Evolutionary conservation across 2,113 vertebrate species (phyloP).

Genomic region (Xiphias gladius): DNA sequence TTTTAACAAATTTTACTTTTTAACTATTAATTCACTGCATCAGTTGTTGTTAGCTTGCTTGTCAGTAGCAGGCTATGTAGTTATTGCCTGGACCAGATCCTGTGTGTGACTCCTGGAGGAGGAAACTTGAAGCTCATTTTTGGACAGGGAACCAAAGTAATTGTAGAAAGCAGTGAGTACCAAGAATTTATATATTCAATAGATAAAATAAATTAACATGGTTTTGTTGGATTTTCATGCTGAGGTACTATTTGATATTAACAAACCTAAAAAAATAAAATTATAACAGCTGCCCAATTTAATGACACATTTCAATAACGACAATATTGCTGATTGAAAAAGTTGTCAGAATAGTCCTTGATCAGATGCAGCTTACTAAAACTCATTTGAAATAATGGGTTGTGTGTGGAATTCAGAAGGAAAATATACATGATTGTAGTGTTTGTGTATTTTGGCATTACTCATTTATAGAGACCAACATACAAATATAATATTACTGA

Average conservation of each 20-base stretch:
- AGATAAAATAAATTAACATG: too few relatives aligned
- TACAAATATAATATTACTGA: not conserved
- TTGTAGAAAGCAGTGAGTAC: conserved; percentile 38
- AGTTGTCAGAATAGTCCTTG: not conserved
- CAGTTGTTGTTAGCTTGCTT: not conserved
- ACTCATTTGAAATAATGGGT: too few relatives aligned
- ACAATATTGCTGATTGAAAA: too few relatives aligned
- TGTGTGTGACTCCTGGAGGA: conserved; percentile 36
- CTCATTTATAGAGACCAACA: not conserved
- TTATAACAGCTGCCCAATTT: too few relatives aligned
- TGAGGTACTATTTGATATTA: not conserved
- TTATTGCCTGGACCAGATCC: conserved; percentile 24
- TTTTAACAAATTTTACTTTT: not conserved
- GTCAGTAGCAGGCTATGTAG: not conserved
- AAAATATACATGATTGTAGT: not conserved
- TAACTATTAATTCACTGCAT: not conserved
- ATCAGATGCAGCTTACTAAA: not conserved
- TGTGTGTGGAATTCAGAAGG: too few relatives aligned
- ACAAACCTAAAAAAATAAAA: too few relatives aligned
- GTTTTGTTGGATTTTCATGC: too few relatives aligned
- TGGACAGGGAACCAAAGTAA: conserved; percentile 61
- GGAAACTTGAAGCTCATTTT: conserved; percentile 37
- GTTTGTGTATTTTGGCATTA: not conserved
- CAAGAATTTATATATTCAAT: not conserved
- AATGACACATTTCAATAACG: not conserved